A percentile compares a stretch with the other conserved stretches of the same genome.
These are phyloP conservation scores for Clivina fossor DNA, from an alignment of 2,888 invertebrate species.

Conservation along the genomic window DNA sequence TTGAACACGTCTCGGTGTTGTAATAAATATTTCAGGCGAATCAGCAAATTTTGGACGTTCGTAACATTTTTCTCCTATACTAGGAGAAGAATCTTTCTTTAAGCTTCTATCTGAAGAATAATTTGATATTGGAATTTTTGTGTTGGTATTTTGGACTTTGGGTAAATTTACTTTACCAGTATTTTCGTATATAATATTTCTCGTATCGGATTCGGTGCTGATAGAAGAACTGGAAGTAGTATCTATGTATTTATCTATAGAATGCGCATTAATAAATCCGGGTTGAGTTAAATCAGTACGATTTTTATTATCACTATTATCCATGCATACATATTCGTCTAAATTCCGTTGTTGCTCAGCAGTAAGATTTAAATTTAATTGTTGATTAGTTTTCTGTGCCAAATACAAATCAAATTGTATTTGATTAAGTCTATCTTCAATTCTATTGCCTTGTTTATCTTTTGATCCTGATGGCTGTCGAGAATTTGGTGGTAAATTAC, in stretches of 20 bases:
- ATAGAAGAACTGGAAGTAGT: conserved; percentile 48
- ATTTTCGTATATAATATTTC: conserved; percentile 44
- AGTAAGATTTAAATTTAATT: conserved; percentile 23
- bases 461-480: conserved; percentile 6
- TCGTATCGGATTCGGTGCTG: conserved; percentile 50
- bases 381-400: conserved; percentile 30
- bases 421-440: conserved; percentile 21
- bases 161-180: conserved; percentile 41
- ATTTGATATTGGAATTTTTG: conserved; percentile 31
- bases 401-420: conserved; percentile 26
- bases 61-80: conserved; percentile 33
- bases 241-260: conserved; percentile 48
- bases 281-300: conserved; percentile 36
- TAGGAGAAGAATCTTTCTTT: conserved; percentile 10
- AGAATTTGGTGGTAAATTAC: conserved; percentile 13
- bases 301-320: conserved; percentile 36
- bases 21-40: conserved; percentile 39
- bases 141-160: conserved; percentile 36
- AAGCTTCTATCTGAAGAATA: conserved; percentile 31
- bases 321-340: conserved; percentile 47
- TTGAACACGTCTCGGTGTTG: conserved; percentile 48
- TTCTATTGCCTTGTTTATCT: conserved; percentile 9
- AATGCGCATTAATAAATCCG: conserved; percentile 43
- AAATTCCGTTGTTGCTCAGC: conserved; percentile 9
- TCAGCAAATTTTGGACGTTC: conserved; percentile 32